Evolutionary conservation across 2,888 invertebrate genomes (phyloP).

Genomic region (Aphidoletes aphidimyza): DNA sequence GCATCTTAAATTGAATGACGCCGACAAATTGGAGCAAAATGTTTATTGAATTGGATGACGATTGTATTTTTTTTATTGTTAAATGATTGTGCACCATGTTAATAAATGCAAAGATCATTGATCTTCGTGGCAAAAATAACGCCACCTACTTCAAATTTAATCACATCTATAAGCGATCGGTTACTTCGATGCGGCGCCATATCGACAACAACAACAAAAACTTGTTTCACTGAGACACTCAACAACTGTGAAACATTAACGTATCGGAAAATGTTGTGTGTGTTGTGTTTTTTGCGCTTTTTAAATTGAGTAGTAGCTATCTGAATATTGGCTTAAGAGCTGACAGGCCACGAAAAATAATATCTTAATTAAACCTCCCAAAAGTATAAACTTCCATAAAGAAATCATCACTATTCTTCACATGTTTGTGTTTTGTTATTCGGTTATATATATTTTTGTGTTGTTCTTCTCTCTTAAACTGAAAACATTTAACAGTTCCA

Average conservation of each 20-base stretch:
- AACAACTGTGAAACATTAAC: too few species aligned
- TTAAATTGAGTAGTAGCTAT: background rate
- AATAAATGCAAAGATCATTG: background rate
- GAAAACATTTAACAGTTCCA: background rate
- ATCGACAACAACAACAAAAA: background rate
- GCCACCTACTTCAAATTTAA: background rate
- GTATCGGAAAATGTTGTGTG: too few species aligned
- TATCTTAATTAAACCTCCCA: background rate
- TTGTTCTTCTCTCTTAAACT: background rate
- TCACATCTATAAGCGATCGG: too few species aligned
- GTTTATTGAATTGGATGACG: too few species aligned
- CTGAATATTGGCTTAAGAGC: background rate
- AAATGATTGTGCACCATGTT: too few species aligned
- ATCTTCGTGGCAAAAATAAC: background rate
- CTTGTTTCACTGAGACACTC: background rate
- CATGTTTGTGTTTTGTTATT: background rate
- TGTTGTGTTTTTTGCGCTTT: too few species aligned
- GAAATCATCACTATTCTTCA: background rate
- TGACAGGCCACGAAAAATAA: slow-evolving; percentile 8
- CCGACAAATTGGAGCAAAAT: too few species aligned
- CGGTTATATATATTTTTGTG: too few species aligned
- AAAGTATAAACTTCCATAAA: background rate
- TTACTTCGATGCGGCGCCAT: background rate
- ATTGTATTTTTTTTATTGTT: too few species aligned
- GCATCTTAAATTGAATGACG: too few species aligned